Base-by-base conservation (phyloP, 2,113 vertebrate genomes). In the Catharus bicknelli region DNA sequence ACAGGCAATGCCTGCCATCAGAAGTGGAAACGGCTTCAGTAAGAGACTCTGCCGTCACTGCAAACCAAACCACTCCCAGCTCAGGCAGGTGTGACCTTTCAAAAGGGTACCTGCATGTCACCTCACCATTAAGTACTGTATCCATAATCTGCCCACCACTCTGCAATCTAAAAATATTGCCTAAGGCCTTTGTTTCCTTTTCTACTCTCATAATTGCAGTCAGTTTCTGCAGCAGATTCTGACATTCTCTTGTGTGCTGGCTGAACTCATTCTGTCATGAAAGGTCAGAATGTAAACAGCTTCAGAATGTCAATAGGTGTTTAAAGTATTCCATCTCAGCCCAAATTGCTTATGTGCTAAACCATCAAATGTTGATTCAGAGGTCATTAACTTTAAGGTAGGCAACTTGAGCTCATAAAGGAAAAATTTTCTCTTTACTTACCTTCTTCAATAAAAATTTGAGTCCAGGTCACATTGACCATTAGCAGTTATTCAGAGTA, bases 261-360 rank as follows among this genome's bases (percentile, higher is more conserved):
- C 64, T 97, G 93, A 89, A 95, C 80, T 95, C 68, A 86, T 94
- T 96, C 80, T 95, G 74, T 95, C 89, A 86, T 27, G 29, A 96
- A 96, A 97, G 90, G 69, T 96, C 86, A 95, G 61, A 84, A 95
- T 42, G 64, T 22, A 93, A 96, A 93, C 66, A 50, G 79, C 62
- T 91, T 63, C 79, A 75, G 85, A 96, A 96, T 96, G 95, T 81
- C 93, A 94, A 80, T 83, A 94, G 62, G 40, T 94, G 30, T 88
- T 93, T 91, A 66, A 95, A 88, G 62, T 18, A 83, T 94, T 95
- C 82, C 27, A 95, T 75, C 87, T 89, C 76, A 79, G 58, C 75
- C 86, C 88, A 6, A 84, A 83, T 20, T 88, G 64, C 47, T 78
- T 78, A 47, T 25, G 29, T 53, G 45, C 70, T 91, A 55, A 88